Evolutionary conservation across 2,113 vertebrate species (phyloP).

Genomic region (Nanorana parkeri): DNA sequence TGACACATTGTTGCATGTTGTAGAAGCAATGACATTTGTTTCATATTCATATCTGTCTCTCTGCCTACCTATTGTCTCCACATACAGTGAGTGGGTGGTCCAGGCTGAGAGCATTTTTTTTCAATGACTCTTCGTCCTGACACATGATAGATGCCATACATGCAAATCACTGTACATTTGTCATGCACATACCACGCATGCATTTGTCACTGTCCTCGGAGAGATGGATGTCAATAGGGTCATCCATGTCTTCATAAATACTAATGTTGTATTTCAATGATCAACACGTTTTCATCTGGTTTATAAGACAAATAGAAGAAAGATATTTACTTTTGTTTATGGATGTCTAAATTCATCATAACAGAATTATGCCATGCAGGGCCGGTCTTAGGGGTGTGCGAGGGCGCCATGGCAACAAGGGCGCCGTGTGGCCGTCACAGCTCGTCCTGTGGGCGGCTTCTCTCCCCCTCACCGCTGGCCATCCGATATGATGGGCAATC

Average conservation of each 20-base stretch:
- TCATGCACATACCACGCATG: not conserved
- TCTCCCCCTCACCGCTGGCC: too few species aligned
- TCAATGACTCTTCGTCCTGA: not conserved
- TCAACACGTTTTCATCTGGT: not conserved
- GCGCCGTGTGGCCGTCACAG: too few species aligned
- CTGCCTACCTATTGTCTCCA: not conserved
- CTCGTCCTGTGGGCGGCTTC: too few species aligned
- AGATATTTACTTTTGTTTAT: constrained; percentile 4
- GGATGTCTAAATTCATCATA: constrained; percentile 11
- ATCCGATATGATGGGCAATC: too few species aligned
- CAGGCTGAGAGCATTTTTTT: not conserved
- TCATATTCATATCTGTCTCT: not conserved
- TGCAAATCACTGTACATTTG: not conserved
- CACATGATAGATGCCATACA: constrained; percentile 17
- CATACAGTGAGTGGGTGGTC: not conserved
- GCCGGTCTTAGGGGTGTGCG: too few species aligned
- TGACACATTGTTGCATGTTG: not conserved
- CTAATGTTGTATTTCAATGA: constrained; percentile 18
- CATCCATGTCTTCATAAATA: constrained; percentile 15
- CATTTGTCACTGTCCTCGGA: constrained; percentile 21
- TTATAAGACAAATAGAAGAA: not conserved
- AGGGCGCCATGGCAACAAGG: too few species aligned
- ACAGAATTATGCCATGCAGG: too few species aligned
- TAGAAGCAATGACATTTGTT: not conserved
- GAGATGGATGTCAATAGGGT: constrained; percentile 21